A percentile compares a stretch with the other conserved stretches of the same genome.
Conservation (phyloP, 2,888 invertebrate genomes). For the Pyrgus malvae region DNA sequence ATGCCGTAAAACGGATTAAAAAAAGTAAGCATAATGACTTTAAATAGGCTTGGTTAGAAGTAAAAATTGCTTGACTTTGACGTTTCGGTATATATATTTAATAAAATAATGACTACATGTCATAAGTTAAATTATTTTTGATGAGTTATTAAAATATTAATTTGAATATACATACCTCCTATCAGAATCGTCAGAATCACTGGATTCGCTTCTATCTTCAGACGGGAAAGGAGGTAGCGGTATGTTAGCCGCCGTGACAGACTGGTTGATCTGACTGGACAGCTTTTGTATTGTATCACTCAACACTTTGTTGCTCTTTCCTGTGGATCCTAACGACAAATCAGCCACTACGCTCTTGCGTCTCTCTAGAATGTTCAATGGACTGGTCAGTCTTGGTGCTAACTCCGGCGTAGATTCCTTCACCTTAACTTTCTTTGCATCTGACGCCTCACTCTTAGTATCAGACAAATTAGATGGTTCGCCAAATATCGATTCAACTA, state of each 20-base stretch:
- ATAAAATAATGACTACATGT: too few species aligned
- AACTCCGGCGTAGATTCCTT: slow-evolving; percentile 52
- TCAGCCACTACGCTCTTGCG: slow-evolving; percentile 72
- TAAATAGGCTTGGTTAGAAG: too few species aligned
- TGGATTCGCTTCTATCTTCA: slow-evolving; percentile 68
- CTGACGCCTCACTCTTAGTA: slow-evolving; percentile 55
- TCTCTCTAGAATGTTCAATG: slow-evolving; percentile 63
- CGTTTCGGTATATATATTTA: too few species aligned
- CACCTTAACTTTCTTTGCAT: slow-evolving; percentile 60
- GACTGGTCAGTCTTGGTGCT: slow-evolving; percentile 59
- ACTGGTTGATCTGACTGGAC: slow-evolving; percentile 76
- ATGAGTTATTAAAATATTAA: too few species aligned
- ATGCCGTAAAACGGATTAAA: too few species aligned
- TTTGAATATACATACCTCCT: slow-evolving; percentile 53
- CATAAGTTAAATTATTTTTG: too few species aligned
- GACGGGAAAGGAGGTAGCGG: slow-evolving; percentile 61
- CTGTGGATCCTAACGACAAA: slow-evolving; percentile 58
- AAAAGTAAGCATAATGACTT: too few species aligned
- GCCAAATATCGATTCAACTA: slow-evolving; percentile 62
- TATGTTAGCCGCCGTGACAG: slow-evolving; percentile 56
- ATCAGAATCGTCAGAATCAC: slow-evolving; percentile 75
- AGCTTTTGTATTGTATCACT: slow-evolving; percentile 84
- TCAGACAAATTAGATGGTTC: slow-evolving; percentile 65
- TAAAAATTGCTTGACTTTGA: too few species aligned
- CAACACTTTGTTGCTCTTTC: slow-evolving; percentile 82